Percentiles rank a stretch among this genome's conserved stretches.
phyloP scores from a whole-genome alignment of 2,888 invertebrate genomes.

The Dolomedes plantarius region DNA sequence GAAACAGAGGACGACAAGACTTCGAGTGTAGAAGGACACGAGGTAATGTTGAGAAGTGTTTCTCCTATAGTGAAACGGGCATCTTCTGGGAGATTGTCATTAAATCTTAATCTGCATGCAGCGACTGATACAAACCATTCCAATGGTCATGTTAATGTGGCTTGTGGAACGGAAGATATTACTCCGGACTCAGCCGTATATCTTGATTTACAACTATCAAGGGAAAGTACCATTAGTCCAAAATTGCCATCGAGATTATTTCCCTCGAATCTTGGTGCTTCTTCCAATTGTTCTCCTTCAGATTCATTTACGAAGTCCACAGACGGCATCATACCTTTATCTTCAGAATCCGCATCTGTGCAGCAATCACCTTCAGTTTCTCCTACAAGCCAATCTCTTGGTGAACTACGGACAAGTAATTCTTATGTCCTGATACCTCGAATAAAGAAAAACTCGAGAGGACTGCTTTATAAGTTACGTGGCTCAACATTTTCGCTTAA shows the following conservation, averaged over 20 bases:
- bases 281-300: not conserved
- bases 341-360: slow-evolving; percentile 23
- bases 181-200: slow-evolving; percentile 74
- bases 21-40: slow-evolving; percentile 65
- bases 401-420: slow-evolving; percentile 58
- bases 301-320: slow-evolving; percentile 37
- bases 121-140: slow-evolving; percentile 30
- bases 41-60: slow-evolving; percentile 56
- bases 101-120: slow-evolving; percentile 50
- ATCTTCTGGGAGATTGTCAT: slow-evolving; percentile 44
- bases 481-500: slow-evolving; percentile 70
- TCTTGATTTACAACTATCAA: slow-evolving; percentile 69
- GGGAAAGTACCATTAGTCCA: slow-evolving; percentile 34
- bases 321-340: slow-evolving; percentile 38
- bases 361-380: slow-evolving; percentile 28
- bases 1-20: slow-evolving; percentile 65
- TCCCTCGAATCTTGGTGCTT: slow-evolving; percentile 1
- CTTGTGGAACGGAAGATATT: slow-evolving; percentile 73
- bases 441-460: slow-evolving; percentile 44
- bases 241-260: slow-evolving; percentile 2
- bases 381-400: slow-evolving; percentile 62
- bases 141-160: slow-evolving; percentile 50
- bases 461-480: slow-evolving; percentile 58
- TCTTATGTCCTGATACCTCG: slow-evolving; percentile 53
- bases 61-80: slow-evolving; percentile 62